Percentiles rank a stretch among this genome's conserved stretches.
These are phyloP conservation scores for Microplitis manilae DNA, from an alignment of 2,888 invertebrate genomes.

Conservation along the genomic window DNA sequence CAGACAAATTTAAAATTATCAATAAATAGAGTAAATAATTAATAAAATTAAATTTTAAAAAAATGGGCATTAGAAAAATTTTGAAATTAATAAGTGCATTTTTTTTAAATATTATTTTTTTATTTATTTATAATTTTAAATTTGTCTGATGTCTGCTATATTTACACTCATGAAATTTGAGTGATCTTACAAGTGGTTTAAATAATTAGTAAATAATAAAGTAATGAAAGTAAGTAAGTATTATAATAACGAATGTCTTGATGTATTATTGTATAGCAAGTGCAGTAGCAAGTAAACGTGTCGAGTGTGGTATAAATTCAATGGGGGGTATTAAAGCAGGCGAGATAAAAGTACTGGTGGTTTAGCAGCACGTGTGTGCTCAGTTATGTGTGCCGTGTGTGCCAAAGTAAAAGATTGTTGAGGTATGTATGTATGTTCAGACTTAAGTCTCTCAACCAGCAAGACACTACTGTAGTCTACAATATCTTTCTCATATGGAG, in stretches of 20 bases:
- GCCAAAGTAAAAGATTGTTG: too few species aligned
- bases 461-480: background rate
- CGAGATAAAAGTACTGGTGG: conserved; percentile 16
- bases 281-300: conserved; percentile 6
- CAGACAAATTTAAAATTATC: too few species aligned
- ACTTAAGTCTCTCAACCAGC: background rate
- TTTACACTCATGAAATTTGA: too few species aligned
- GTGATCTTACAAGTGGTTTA: too few species aligned
- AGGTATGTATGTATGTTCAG: background rate
- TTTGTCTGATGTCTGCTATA: too few species aligned
- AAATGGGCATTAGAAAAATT: too few species aligned
- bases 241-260: conserved; percentile 3
- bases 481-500: background rate
- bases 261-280: background rate
- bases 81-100: too few species aligned
- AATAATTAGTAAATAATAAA: background rate
- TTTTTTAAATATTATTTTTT: too few species aligned
- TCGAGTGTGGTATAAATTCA: conserved; percentile 5
- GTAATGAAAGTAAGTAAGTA: background rate
- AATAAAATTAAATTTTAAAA: too few species aligned
- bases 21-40: too few species aligned
- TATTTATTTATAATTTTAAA: too few species aligned
- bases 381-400: too few species aligned
- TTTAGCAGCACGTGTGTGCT: background rate
- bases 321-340: conserved; percentile 16